Percentiles rank a stretch among this genome's conserved stretches.
phyloP scores from a whole-genome alignment of 2,888 invertebrate genomes.

The Sympetrum striolatum region DNA sequence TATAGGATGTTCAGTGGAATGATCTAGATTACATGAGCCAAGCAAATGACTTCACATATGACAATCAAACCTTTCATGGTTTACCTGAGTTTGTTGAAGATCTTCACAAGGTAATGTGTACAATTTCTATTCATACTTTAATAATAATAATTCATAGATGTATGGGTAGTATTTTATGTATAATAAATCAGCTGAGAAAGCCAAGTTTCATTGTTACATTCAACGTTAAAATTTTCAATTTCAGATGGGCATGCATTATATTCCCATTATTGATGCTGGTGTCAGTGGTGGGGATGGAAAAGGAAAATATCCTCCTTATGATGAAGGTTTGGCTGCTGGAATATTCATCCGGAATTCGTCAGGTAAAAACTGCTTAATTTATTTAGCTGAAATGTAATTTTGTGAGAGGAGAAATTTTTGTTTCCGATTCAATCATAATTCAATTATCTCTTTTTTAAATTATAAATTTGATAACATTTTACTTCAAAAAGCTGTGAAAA shows the following conservation, averaged over 20 bases:
- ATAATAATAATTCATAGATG: no score
- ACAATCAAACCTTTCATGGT: constrained; percentile 67
- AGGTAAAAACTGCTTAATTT: not conserved
- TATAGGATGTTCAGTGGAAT: constrained; percentile 81
- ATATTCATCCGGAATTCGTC: constrained; percentile 74
- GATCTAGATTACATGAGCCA: constrained; percentile 85
- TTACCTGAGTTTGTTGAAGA: constrained; percentile 74
- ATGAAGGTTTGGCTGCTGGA: constrained; percentile 73
- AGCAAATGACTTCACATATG: constrained; percentile 80
- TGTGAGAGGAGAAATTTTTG: not conserved
- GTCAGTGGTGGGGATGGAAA: constrained; percentile 71
- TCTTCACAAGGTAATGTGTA: constrained; percentile 64
- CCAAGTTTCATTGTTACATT: no score
- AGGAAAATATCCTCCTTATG: constrained; percentile 77
- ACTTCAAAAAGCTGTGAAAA: not conserved
- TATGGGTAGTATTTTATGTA: no score
- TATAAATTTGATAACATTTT: not conserved
- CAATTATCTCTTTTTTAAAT: no score
- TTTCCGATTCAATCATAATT: not conserved
- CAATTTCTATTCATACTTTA: not conserved
- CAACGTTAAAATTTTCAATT: constrained; percentile 1
- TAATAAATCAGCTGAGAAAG: no score
- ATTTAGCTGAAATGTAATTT: not conserved
- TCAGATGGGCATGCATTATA: constrained; percentile 74
- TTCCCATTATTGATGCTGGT: constrained; percentile 78